phyloP scores from a whole-genome alignment of 1,140 invertebrate species.

The Hetaerina americana region DNA sequence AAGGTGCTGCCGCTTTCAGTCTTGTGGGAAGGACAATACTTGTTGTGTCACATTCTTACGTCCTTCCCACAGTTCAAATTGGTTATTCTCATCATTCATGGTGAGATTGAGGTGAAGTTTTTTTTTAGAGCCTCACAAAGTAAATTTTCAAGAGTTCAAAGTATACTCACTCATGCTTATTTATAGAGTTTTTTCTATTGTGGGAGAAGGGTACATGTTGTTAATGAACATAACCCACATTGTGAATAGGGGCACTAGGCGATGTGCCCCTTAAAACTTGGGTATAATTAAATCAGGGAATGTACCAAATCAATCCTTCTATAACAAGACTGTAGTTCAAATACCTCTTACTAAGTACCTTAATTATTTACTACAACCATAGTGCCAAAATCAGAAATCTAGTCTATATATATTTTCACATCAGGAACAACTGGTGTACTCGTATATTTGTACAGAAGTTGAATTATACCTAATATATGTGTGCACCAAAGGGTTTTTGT shows the following conservation, averaged over 20 bases:
- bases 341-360: not conserved
- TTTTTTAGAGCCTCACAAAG: too few relatives aligned
- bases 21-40: not conserved
- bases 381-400: not conserved
- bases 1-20: not conserved
- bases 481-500: not conserved
- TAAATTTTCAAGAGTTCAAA: too few relatives aligned
- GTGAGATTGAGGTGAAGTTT: too few relatives aligned
- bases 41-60: not conserved
- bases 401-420: not conserved
- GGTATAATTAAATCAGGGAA: not conserved
- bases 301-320: not conserved
- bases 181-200: too few relatives aligned
- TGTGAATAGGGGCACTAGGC: not conserved
- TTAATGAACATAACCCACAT: too few relatives aligned
- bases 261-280: not conserved
- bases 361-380: not conserved
- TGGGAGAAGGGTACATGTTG: too few relatives aligned
- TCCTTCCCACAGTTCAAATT: too few relatives aligned
- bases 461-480: not conserved
- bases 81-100: too few relatives aligned
- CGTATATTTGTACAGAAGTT: not conserved
- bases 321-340: not conserved
- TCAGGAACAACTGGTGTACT: not conserved
- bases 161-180: too few relatives aligned